phyloP scores from a whole-genome alignment of 2,113 vertebrate species.

The Struthio camelus region DNA sequence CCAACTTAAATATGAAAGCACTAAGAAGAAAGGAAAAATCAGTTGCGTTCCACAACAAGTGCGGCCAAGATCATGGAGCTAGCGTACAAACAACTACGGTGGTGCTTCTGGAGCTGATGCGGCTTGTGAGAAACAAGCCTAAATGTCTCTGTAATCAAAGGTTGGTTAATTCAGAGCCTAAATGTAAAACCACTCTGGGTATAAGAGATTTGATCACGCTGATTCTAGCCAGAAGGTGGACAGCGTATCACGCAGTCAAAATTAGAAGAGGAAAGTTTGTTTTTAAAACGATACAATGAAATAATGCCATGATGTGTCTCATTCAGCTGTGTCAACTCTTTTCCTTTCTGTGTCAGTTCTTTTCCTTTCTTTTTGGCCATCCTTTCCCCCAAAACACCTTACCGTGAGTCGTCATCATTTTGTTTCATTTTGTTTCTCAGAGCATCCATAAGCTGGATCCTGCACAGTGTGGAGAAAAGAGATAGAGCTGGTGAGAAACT shows the following conservation, averaged over 20 bases:
- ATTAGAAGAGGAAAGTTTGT: background rate
- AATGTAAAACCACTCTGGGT: background rate
- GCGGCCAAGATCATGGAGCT: background rate
- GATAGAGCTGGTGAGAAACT: background rate
- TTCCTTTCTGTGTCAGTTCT: background rate
- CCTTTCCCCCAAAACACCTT: background rate
- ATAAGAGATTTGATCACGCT: background rate
- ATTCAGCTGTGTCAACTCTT: background rate
- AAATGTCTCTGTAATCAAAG: background rate
- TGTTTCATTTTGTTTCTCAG: slow-evolving; percentile 51
- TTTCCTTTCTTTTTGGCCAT: background rate
- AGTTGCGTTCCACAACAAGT: background rate
- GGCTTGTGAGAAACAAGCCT: background rate
- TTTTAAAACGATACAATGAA: background rate
- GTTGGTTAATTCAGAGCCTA: background rate
- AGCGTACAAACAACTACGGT: background rate
- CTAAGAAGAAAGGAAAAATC: background rate
- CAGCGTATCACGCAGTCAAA: background rate
- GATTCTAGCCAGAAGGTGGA: background rate
- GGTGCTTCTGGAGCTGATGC: background rate
- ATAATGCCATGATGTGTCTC: background rate
- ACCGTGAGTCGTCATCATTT: slow-evolving; percentile 40
- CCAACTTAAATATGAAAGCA: background rate
- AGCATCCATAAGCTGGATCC: slow-evolving; percentile 22
- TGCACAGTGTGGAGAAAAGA: background rate